Evolutionary conservation across 2,797 vertebrate genomes (phyloP).

Genomic region (Centropyge bicolor): DNA sequence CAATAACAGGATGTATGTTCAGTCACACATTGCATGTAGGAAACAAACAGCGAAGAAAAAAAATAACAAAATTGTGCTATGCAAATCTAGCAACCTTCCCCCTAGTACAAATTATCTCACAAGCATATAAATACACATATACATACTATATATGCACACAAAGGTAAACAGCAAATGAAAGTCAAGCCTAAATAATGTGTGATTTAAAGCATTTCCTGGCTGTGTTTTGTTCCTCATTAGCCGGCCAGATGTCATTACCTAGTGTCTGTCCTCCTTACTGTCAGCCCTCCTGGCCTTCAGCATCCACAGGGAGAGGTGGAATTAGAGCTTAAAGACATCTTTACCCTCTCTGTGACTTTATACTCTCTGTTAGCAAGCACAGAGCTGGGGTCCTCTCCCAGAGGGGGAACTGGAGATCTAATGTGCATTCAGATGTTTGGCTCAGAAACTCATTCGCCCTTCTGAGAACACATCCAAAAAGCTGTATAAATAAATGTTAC

Average conservation of each 20-base stretch:
- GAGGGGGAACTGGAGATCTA: constrained; percentile 33
- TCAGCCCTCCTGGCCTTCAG: constrained; percentile 62
- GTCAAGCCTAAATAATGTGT: constrained; percentile 37
- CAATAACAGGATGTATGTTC: neutral
- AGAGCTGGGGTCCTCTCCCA: constrained; percentile 36
- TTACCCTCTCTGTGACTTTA: constrained; percentile 78
- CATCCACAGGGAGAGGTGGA: constrained; percentile 64
- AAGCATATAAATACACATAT: neutral
- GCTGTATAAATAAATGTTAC: constrained; percentile 13
- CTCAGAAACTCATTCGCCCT: constrained; percentile 28
- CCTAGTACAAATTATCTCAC: constrained; percentile 5
- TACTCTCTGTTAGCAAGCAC: constrained; percentile 56
- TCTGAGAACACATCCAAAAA: constrained; percentile 28
- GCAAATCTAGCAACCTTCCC: neutral
- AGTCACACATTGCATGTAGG: neutral
- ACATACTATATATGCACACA: constrained; percentile 12
- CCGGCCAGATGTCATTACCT: constrained; percentile 76
- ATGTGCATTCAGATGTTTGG: constrained; percentile 54
- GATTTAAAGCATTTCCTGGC: constrained; percentile 51
- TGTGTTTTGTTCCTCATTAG: constrained; percentile 74
- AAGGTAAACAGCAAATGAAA: constrained; percentile 47
- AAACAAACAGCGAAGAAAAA: constrained; percentile 14
- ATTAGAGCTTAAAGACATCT: constrained; percentile 80
- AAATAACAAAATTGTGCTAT: neutral
- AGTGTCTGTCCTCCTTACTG: constrained; percentile 51